Base-by-base conservation (phyloP, 2,113 vertebrate genomes). In the Marmota flaviventris region DNA sequence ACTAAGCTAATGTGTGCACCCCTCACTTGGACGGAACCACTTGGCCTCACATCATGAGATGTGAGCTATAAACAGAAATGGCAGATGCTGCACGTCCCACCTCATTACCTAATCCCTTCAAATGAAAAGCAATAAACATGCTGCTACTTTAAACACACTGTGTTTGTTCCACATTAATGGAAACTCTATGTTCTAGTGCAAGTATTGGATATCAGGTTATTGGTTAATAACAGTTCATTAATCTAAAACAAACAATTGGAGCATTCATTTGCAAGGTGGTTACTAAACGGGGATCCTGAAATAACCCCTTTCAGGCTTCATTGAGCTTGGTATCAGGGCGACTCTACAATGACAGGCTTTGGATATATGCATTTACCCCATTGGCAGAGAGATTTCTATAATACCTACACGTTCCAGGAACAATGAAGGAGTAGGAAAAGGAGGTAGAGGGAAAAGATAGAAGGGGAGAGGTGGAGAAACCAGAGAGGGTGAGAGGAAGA, bases 171-270 rank as follows among this genome's bases (percentile, higher is more conserved):
- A 75, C 93, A 84, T 97, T 96, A 97, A 95, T 81, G 25, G 84
- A 79, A 98, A 82, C 72, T 92, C 16, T 77, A 22, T 91, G 22
- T 93, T 61, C 91, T 92, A 70, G 85, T 87, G 20, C 72, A 73
- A 81, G 14, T 61, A 92, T 96, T 95, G 63, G 92, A 97, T 97
- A 95, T 98, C 93, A 89, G 81, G 29, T 85, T 14, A 22, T 92
- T 97, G 34, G 45, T 88, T 94, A 96, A 98, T 97, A 95, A 95
- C 90, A 86, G 51, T 79, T 82, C 72, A 92, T 97, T 92, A 97
- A 97, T 92, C 92, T 92, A 69, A 98, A 69, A 48, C 20, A 78
- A 97, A 94, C 56, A 96, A 93, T 85, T 96, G 39, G 79, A 96
- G 48, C 67, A 91, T 94, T 95, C 96, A 98, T 89, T 82, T 87